Percentiles rank a stretch among this genome's conserved stretches.
Conservation (phyloP, 2,888 invertebrate genomes). For the Sisyra terminalis region DNA sequence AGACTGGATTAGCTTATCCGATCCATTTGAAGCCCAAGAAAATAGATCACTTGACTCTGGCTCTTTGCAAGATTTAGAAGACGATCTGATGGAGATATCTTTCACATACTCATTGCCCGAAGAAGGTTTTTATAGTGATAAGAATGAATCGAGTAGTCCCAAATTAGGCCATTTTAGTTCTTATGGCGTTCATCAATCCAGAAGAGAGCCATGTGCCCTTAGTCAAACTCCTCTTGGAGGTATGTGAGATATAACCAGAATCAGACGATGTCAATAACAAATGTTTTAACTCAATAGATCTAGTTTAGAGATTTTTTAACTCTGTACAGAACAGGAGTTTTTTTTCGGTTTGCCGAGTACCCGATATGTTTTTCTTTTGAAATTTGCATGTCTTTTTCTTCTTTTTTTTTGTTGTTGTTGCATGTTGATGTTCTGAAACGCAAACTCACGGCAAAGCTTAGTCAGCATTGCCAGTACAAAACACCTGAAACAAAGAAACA, state of each 20-base stretch:
- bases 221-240: conserved; percentile 17
- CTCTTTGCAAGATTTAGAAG: conserved; percentile 3
- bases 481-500: too few relatives aligned
- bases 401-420: conserved; percentile 2
- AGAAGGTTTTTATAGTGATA: conserved; percentile 5
- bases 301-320: too few relatives aligned
- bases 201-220: conserved; percentile 16
- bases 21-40: conserved; percentile 21
- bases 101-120: neutral
- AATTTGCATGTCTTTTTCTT: conserved; percentile 12
- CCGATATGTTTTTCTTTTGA: conserved; percentile 26
- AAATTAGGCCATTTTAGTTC: conserved; percentile 4
- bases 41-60: conserved; percentile 10
- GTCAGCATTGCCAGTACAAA: too few relatives aligned
- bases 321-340: too few relatives aligned
- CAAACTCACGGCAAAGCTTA: too few relatives aligned
- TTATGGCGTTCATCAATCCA: conserved; percentile 9
- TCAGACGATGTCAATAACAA: neutral
- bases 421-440: conserved; percentile 2
- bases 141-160: conserved; percentile 2
- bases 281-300: conserved; percentile 7
- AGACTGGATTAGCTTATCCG: conserved; percentile 23
- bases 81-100: conserved; percentile 1
- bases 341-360: conserved; percentile 15
- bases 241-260: neutral